Evolutionary conservation across 2,888 invertebrate genomes (phyloP).

Genomic region (Lamellibrachia columna): DNA sequence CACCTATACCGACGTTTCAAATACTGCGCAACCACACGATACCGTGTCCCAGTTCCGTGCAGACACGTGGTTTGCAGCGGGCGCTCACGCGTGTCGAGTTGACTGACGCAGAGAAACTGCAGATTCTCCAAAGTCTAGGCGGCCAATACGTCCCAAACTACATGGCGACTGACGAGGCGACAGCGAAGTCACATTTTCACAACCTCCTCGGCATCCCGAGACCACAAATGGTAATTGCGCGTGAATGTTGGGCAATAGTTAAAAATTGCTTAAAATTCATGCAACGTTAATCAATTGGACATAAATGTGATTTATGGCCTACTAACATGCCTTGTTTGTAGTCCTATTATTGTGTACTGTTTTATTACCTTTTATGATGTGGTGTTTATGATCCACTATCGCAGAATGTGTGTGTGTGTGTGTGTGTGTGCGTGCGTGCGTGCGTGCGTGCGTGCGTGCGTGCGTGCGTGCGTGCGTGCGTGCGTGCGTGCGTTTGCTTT

Average conservation of each 20-base stretch:
- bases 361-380: background rate
- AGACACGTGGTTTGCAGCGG: background rate
- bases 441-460: background rate
- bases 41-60: background rate
- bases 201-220: constrained; percentile 11
- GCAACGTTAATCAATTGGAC: background rate
- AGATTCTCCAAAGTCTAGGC: background rate
- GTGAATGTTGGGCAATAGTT: background rate
- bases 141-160: background rate
- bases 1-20: background rate
- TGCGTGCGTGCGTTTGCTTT: background rate
- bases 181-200: background rate
- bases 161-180: background rate
- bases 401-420: background rate
- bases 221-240: background rate
- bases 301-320: background rate
- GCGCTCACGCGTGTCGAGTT: background rate
- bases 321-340: background rate
- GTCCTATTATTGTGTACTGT: background rate
- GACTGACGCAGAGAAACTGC: background rate
- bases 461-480: background rate
- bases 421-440: background rate
- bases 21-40: background rate
- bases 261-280: background rate
- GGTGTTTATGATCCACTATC: background rate